Base-by-base conservation (phyloP, 2,113 vertebrate species). In the Cyphomyrus discorhynchus region DNA sequence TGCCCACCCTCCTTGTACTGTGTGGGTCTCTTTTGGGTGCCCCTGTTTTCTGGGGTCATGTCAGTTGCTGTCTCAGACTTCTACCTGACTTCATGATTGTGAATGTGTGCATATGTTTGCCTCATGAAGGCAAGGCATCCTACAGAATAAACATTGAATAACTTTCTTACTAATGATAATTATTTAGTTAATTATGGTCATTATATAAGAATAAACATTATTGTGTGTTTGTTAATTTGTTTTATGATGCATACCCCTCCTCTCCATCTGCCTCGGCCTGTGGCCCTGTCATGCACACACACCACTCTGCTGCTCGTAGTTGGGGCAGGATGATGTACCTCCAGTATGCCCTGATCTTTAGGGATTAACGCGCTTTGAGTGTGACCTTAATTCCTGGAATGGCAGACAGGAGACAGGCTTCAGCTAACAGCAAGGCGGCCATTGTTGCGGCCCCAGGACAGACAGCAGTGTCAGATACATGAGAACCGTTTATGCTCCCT, bases 321-420 rank as follows among this genome's bases (percentile, higher is more conserved):
- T 4, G 31, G 3, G 31, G 27, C 66, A 70, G 66, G 3, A 58
- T 1, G 56, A 2, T n/a, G 58, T 74, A 13, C 70, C 27, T 5
- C 15, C 70, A 39, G 53, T 19, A 56, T 31, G 5, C 70, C 56
- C 42, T 39, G 45, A 85, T 52, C n/a, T 11, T 49, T 31, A 27
- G 5, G 49, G 27, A 52, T 19, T 86, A 84, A 84, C 90, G 24
- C 80, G 77, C 88, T 90, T 21, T 66, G 62, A 35, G 80, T 42
- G 89, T 94, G 94, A 95, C 94, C 95, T 93, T 92, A 94, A 95
- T 95, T 95, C 92, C 88, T 88, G 88, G 91, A 93, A 88, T 70
- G 46, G 11, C 88, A 91, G 19, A 84, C 77, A 80, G 82, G 56
- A 27, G 89, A 89, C 91, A 21, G 84, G 39, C 89, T 77, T 2